Conservation (phyloP, 2,797 vertebrate genomes). For the Tragopan temminckii region DNA sequence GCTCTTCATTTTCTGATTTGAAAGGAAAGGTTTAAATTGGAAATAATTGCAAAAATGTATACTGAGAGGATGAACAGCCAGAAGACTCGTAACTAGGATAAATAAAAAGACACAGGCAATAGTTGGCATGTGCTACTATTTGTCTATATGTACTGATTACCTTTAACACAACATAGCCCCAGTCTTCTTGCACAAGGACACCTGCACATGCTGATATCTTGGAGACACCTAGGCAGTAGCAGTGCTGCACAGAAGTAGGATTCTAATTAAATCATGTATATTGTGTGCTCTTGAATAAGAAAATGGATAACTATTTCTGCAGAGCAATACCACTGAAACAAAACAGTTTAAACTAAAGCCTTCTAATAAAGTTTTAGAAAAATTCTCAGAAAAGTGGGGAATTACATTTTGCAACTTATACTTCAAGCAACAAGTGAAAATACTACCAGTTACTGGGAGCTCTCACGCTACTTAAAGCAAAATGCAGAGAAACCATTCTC, state of each 20-base stretch:
- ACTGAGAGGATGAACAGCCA: not conserved
- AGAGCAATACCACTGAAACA: not conserved
- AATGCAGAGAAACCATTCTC: not conserved
- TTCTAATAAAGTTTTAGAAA: not conserved
- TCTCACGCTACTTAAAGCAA: not conserved
- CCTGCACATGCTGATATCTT: not conserved
- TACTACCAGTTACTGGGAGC: not conserved
- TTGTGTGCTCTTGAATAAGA: not conserved
- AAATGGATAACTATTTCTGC: not conserved
- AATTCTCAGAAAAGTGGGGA: not conserved
- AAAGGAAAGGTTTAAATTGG: not conserved
- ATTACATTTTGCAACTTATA: not conserved
- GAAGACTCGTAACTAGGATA: not conserved
- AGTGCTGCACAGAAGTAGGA: not conserved
- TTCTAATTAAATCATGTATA: not conserved
- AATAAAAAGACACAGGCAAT: not conserved
- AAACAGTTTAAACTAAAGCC: not conserved
- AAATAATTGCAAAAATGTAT: slow-evolving; percentile 8
- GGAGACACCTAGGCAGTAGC: not conserved
- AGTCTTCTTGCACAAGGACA: not conserved
- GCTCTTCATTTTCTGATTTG: not conserved
- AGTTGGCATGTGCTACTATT: not conserved
- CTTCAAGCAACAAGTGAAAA: not conserved
- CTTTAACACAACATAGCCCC: not conserved
- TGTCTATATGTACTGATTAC: not conserved